A percentile compares a stretch with the other conserved stretches of the same genome.
Evolutionary conservation across 2,888 invertebrate species (phyloP).

Genomic region (Nemurella pictetii): DNA sequence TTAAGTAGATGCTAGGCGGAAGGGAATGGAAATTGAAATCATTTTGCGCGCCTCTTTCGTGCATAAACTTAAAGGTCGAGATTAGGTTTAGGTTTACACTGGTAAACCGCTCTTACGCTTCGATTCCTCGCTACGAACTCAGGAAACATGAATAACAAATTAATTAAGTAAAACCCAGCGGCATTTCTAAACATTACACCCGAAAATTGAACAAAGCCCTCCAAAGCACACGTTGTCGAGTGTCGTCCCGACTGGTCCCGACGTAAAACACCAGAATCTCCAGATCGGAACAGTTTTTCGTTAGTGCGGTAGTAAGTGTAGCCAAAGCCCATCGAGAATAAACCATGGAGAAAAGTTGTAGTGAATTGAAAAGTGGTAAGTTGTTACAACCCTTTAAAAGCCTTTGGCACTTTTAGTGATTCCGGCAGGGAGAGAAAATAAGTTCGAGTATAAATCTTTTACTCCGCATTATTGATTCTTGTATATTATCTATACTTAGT

Average conservation of each 20-base stretch:
- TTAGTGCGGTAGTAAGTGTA: background rate
- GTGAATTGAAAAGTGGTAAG: background rate
- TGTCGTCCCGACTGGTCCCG: background rate
- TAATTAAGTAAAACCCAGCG: background rate
- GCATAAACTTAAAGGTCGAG: background rate
- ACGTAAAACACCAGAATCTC: background rate
- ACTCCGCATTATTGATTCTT: no score
- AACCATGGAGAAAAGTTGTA: background rate
- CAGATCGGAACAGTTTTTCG: background rate
- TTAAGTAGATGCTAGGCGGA: constrained; percentile 9
- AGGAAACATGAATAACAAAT: constrained; percentile 32
- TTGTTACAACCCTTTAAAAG: background rate
- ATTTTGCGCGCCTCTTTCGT: constrained; percentile 9
- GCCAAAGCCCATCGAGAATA: background rate
- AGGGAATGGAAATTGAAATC: constrained; percentile 29
- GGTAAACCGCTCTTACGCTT: constrained; percentile 18
- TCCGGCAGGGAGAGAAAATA: no score
- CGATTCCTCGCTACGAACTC: constrained; percentile 26
- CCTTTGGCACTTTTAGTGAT: background rate
- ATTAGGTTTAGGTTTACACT: background rate
- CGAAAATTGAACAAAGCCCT: background rate
- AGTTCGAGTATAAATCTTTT: no score
- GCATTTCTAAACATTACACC: constrained; percentile 4
- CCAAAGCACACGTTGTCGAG: background rate
- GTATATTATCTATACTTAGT: no score